Base-by-base conservation (phyloP, 2,888 invertebrate species). In the Synergus laeviventris region DNA sequence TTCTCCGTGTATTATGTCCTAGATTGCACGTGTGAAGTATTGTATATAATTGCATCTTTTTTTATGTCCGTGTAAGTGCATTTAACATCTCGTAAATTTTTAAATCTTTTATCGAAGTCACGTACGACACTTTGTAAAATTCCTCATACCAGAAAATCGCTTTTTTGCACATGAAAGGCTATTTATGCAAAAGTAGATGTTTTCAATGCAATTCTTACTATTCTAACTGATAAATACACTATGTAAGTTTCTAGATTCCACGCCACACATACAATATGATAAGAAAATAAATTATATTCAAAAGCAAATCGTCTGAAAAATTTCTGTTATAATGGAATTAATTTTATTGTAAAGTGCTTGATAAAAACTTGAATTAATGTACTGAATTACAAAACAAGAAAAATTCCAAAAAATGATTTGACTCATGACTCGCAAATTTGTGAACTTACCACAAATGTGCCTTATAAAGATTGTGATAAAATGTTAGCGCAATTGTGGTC, bases 21-120 rank as follows among this genome's bases (percentile, higher is more conserved):
- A 49, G n/a, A 49, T 49, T 49, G 49, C n/a, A 49, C 49, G 49
- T 49, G 49, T 49, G n/a, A 49, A 49, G 49, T 49, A 49, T n/a
- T n/a, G 49, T 49, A n/a, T 49, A n/a, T n/a, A 49, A 49, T 49
- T 49, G 49, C n/a, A 49, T 49, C 49, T 49, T 49, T 49, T 49
- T n/a, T 9, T 49, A 16, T 45, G 7, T 18, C 54, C 18, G n/a
- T 54, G n/a, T 18, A 21, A 21, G n/a, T 54, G 9, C 8, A 21
- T 21, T 56, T 2, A 56, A 56, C 11, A 3, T 56, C 56, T 12
- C 56, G 21, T 56, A 56, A 11, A 21, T 56, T 18, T 21, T 56
- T 21, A 4, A 21, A 56, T 11, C 18, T 21, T 21, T 21, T 56
- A 9, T 21, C 21, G 11, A 21, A 21, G 21, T 56, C 56, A 56